These are phyloP conservation scores for Pissodes strobi DNA, from an alignment of 1,140 invertebrate species.

Conservation along the genomic window DNA sequence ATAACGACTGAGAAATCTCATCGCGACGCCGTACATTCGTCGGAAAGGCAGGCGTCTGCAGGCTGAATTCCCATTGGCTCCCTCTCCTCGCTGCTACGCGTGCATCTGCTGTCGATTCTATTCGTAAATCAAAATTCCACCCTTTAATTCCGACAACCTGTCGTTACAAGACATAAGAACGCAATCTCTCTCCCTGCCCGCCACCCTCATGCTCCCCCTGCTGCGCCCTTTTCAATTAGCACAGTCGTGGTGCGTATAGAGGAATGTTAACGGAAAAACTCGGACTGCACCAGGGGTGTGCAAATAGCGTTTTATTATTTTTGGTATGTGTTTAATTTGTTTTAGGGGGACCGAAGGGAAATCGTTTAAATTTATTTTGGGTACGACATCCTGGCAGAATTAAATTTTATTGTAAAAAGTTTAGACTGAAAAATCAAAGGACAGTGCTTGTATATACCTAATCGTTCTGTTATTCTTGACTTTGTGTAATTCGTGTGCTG, in stretches of 20 bases:
- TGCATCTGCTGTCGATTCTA: slow-evolving; percentile 54
- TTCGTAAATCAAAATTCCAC: slow-evolving; percentile 56
- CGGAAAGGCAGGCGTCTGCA: slow-evolving; percentile 26
- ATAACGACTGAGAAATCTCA: slow-evolving; percentile 28
- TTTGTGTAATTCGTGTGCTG: too few relatives aligned
- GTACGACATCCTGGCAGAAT: too few relatives aligned
- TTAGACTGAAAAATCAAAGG: too few relatives aligned
- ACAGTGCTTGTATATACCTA: too few relatives aligned
- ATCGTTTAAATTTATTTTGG: neutral
- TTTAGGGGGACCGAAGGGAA: slow-evolving; percentile 8
- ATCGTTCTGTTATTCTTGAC: too few relatives aligned
- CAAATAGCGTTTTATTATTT: slow-evolving; percentile 28
- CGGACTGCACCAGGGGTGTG: slow-evolving; percentile 25
- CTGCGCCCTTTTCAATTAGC: slow-evolving; percentile 35
- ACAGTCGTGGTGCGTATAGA: slow-evolving; percentile 29
- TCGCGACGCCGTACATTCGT: slow-evolving; percentile 29
- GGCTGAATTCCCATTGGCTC: slow-evolving; percentile 46
- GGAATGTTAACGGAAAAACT: slow-evolving; percentile 33
- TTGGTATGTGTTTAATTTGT: slow-evolving; percentile 32
- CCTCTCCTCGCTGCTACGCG: slow-evolving; percentile 44
- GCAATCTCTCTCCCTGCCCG: slow-evolving; percentile 33
- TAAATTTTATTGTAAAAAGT: too few relatives aligned
- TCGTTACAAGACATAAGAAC: slow-evolving; percentile 40
- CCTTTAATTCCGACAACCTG: slow-evolving; percentile 45
- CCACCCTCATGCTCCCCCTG: slow-evolving; percentile 23